Evolutionary conservation across 2,113 vertebrate species (phyloP).

Genomic region (Podarcis raffonei): DNA sequence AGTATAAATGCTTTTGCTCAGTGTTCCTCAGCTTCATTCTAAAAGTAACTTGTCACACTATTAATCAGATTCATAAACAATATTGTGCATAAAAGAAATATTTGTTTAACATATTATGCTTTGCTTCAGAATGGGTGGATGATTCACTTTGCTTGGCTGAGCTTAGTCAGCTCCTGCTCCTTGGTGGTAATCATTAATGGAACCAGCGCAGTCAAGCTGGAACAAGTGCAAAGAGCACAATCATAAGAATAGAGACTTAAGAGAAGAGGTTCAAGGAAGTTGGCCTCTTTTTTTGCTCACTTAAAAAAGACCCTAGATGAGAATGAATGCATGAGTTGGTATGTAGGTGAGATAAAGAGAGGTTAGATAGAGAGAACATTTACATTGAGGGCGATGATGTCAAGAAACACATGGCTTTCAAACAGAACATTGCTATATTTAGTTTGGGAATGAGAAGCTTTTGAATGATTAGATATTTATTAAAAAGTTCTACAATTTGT

Average conservation of each 20-base stretch:
- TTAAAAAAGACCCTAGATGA: not conserved
- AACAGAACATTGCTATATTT: not conserved
- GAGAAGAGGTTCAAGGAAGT: not conserved
- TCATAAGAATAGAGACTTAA: not conserved
- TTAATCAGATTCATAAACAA: conserved; percentile 6
- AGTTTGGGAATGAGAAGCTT: not conserved
- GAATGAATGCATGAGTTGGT: not conserved
- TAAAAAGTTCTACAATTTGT: not conserved
- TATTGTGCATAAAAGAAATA: not conserved
- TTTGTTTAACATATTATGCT: conserved; percentile 13
- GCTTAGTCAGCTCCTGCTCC: not conserved
- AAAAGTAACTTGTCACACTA: conserved; percentile 22
- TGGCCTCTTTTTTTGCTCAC: not conserved
- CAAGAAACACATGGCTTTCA: not conserved
- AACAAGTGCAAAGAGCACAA: not conserved
- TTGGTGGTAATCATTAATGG: conserved; percentile 8
- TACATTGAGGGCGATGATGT: not conserved
- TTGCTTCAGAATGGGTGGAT: conserved; percentile 4
- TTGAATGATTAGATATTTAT: not conserved
- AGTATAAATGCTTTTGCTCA: not conserved
- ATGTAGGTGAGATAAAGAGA: not conserved
- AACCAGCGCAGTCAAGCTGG: not conserved
- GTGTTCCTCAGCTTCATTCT: not conserved
- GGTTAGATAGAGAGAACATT: not conserved
- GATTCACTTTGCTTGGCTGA: conserved; percentile 7